Conservation (phyloP, 2,888 invertebrate genomes). For the Megamerina dolium region DNA sequence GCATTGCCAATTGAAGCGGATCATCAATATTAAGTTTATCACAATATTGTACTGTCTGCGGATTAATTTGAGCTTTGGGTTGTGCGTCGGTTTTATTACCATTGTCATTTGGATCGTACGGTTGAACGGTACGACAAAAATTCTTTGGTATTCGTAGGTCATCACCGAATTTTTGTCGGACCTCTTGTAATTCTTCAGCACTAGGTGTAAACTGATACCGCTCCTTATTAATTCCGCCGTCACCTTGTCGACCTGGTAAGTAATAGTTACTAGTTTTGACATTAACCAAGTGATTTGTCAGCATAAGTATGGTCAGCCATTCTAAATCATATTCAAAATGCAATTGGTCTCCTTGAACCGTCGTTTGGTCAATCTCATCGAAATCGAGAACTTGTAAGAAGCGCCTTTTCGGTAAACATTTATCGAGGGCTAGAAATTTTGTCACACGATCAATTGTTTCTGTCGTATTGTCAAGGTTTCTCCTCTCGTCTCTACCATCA, state of each 20-base stretch:
- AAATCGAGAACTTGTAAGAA: slow-evolving; percentile 81
- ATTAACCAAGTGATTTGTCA: slow-evolving; percentile 82
- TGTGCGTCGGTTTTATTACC: slow-evolving; percentile 44
- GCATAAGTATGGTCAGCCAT: slow-evolving; percentile 83
- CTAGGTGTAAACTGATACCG: slow-evolving; percentile 60
- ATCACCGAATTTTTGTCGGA: slow-evolving; percentile 60
- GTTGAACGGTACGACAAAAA: slow-evolving; percentile 70
- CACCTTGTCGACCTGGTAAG: slow-evolving; percentile 71
- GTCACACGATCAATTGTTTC: slow-evolving; percentile 55
- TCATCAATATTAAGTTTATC: slow-evolving; percentile 70
- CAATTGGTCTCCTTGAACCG: slow-evolving; percentile 26
- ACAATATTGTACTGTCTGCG: slow-evolving; percentile 65
- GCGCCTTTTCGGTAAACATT: slow-evolving; percentile 82
- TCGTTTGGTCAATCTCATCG: slow-evolving; percentile 58
- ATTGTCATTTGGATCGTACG: slow-evolving; percentile 50
- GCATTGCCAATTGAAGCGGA: slow-evolving; percentile 63
- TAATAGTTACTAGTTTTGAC: slow-evolving; percentile 64
- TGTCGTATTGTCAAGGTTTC: background rate
- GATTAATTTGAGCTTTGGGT: slow-evolving; percentile 57
- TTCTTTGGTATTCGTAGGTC: slow-evolving; percentile 68
- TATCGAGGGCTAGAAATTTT: slow-evolving; percentile 92
- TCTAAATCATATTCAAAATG: slow-evolving; percentile 72
- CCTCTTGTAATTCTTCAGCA: slow-evolving; percentile 62
- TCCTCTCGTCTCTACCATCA: background rate
- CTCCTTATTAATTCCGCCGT: slow-evolving; percentile 50